Base-by-base conservation (phyloP, 2,888 invertebrate genomes). In the Sarcophaga carnaria region DNA sequence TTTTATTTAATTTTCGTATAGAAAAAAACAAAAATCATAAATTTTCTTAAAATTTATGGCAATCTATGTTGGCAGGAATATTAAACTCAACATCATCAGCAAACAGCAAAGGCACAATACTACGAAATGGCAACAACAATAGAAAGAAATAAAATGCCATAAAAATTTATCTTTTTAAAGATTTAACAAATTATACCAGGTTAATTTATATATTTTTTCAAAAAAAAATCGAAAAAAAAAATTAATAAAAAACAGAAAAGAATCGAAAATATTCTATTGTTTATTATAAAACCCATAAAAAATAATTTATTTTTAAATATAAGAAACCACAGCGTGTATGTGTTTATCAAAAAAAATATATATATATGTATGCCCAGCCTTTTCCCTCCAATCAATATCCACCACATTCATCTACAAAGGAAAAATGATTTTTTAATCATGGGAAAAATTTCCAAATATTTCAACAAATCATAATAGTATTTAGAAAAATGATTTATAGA, bases 401-500 rank as follows among this genome's bases (percentile, higher is more conserved):
- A 37, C 37, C 37, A 37, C 37, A 37, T 37, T 10, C 37, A 37
- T 37, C 37, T 37, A 37, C 8, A 62, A 17, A 27, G 17, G 3
- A 70, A 27, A n/a, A 47, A 27, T 59, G 0, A n/a, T 59, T 22
- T 22, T 27, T 20, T 25, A 64, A 62, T 37, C 80, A 83, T 66
- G 70, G 11, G 27, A 71, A 80, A 75, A 78, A 83, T 75, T 78
- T 75, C 20, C 49, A 69, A 49, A 45, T 67, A 69, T 80, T 71
- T 74, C 45, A 75, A 84, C 84, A 84, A 76, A 82, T 84, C 87
- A 76, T 84, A 82, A 84, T 82, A 75, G 63, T 81, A 75, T 81
- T 76, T 76, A 67, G 20, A 78, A 77, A 80, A 75, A 78, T 87
- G 87, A 87, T 87, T 87, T 87, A 87, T 81, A n/a, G 27, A 75